Base-by-base conservation (phyloP, 2,797 vertebrate species). In the Bovichtus diacanthus region DNA sequence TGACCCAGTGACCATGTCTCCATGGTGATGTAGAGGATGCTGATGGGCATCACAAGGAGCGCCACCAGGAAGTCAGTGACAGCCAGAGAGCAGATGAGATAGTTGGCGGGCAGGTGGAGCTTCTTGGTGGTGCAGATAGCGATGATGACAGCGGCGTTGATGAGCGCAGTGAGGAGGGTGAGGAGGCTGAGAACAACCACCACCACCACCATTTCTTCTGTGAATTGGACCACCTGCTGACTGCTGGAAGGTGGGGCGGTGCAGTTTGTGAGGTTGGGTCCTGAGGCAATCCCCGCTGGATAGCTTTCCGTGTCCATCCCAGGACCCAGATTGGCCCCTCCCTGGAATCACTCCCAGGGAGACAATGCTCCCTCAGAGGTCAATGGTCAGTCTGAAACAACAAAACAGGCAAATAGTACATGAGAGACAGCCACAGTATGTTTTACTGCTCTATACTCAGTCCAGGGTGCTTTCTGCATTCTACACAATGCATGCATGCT, bases 31-130 rank as follows among this genome's bases (percentile, higher is more conserved):
- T 97, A 97, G 55, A 95, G 92, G 82, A 97, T 95, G 85, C 96
- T 97, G 85, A 96, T 90, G 36, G 97, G 97, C 97, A 98, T 97
- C 76, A 98, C 97, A 0, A 97, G 90, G 49, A 96, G 84, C 0
- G 97, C 96, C 49, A 98, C 97, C 59, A 98, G 93, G 78, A 97
- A 94, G 90, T 98, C 97, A 0, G 97, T 98, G 88, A 97, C 91
- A 0, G 97, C 97, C 81, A 98, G 91, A 0, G 97, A 97, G 70
- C 97, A 97, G 87, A 98, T 97, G 83, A 97, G 94, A 90, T 97
- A 97, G 94, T 98, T 98, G 72, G 97, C 96, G 0, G 97, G 96
- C 69, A 97, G 95, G 81, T 96, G 97, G 53, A 98, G 95, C 86
- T 97, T 97, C 89, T 95, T 96, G 80, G 96, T 97, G 62, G 95